Percentiles rank a stretch among this genome's conserved stretches.
Conservation (phyloP, 2,888 invertebrate genomes). For the Acanthoscelides obtectus region DNA sequence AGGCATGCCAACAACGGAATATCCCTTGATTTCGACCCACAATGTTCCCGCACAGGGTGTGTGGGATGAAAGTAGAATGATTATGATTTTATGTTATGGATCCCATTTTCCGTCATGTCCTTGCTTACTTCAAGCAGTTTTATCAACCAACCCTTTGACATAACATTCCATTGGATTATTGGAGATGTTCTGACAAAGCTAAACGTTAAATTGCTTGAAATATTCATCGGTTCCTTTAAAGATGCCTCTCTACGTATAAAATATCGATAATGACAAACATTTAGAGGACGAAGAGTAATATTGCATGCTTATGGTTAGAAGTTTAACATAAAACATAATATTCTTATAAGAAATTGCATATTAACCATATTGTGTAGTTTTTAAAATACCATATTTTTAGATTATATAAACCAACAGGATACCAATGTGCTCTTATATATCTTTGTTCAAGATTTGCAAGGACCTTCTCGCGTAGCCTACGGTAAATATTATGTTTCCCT, state of each 20-base stretch:
- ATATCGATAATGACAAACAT: not conserved
- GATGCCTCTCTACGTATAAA: slow-evolving; percentile 39
- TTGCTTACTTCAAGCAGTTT: not conserved
- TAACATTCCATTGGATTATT: not conserved
- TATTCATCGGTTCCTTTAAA: not conserved
- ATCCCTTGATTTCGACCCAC: slow-evolving; percentile 37
- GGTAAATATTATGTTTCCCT: too few species aligned
- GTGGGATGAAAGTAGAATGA: slow-evolving; percentile 25
- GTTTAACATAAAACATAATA: too few species aligned
- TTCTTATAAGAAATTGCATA: not conserved
- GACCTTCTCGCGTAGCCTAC: too few species aligned
- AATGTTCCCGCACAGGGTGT: slow-evolving; percentile 41
- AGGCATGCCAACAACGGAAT: slow-evolving; percentile 34
- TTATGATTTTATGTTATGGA: not conserved
- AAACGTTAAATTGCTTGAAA: not conserved
- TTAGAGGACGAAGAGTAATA: not conserved
- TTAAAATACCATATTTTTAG: not conserved
- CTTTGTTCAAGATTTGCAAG: too few species aligned
- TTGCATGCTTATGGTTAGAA: not conserved
- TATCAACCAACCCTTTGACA: not conserved
- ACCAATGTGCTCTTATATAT: too few species aligned
- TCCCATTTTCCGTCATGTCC: not conserved
- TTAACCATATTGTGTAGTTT: not conserved
- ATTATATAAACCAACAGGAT: too few species aligned
- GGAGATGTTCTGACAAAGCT: not conserved